Evolutionary conservation across 2,113 vertebrate species (phyloP).

Genomic region (Spilogale gracilis): DNA sequence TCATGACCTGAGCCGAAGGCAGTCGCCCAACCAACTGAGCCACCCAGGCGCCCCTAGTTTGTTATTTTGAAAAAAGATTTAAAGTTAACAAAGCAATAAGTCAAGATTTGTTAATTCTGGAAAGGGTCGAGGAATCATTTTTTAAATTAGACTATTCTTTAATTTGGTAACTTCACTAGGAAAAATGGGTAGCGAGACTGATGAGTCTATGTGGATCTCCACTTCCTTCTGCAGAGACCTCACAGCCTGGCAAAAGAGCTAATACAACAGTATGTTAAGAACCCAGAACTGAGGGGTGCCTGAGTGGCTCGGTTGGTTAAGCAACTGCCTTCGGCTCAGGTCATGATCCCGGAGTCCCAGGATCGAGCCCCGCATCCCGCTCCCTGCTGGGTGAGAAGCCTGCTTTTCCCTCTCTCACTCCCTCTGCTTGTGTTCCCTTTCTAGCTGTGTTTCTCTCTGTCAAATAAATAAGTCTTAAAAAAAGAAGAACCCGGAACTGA

Average conservation of each 20-base stretch:
- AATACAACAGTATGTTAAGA: not conserved
- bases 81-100: not conserved
- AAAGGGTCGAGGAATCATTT: not conserved
- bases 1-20: no score
- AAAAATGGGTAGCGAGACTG: not conserved
- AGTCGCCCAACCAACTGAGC: no score
- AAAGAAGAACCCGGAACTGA: not conserved
- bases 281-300: not conserved
- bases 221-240: not conserved
- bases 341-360: no score
- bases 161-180: not conserved
- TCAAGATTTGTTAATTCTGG: not conserved
- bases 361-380: no score
- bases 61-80: not conserved
- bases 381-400: no score
- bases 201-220: not conserved
- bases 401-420: no score
- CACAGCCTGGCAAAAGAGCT: not conserved
- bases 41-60: not conserved
- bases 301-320: no score
- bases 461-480: no score
- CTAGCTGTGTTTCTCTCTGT: no score
- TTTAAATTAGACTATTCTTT: not conserved
- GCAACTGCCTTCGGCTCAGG: no score
- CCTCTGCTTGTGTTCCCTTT: no score